phyloP scores from a whole-genome alignment of 2,888 invertebrate genomes.

The Phalangium opilio region DNA sequence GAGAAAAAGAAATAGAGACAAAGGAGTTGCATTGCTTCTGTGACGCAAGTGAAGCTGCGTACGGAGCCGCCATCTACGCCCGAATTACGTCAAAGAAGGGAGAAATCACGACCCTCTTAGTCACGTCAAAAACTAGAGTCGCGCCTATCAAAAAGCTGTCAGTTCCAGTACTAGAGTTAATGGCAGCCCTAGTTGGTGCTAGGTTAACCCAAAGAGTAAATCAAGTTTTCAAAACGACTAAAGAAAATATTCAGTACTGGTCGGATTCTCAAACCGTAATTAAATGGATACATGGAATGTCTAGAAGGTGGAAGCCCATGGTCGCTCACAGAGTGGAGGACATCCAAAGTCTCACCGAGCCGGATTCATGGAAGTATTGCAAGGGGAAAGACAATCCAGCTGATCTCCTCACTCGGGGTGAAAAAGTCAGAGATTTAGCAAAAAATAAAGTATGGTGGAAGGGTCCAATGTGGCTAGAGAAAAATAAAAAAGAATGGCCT shows the following conservation, averaged over 20 bases:
- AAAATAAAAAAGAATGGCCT: too few relatives aligned
- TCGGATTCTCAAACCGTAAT: too few relatives aligned
- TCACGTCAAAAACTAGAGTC: conserved; percentile 2
- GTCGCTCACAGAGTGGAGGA: too few relatives aligned
- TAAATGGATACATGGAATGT: too few relatives aligned
- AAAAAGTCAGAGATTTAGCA: conserved; percentile 8
- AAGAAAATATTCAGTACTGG: too few relatives aligned
- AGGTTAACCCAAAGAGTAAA: too few relatives aligned
- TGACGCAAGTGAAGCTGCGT: conserved; percentile 3
- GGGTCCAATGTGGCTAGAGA: too few relatives aligned
- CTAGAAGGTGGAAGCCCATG: too few relatives aligned
- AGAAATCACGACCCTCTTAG: background rate
- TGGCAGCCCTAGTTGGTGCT: background rate
- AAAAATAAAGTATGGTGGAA: conserved; percentile 19
- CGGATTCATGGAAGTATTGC: too few relatives aligned
- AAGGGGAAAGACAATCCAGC: conserved; percentile 24
- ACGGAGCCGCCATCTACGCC: background rate
- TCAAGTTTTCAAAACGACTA: too few relatives aligned
- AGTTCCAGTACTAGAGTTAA: conserved; percentile 1
- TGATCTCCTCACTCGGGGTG: conserved; percentile 22
- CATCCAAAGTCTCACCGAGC: too few relatives aligned
- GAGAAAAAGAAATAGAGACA: too few relatives aligned
- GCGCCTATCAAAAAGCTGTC: background rate
- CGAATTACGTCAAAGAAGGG: background rate
- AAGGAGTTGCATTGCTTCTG: background rate